These are phyloP conservation scores for Automeris io DNA, from an alignment of 2,888 invertebrate species.

Conservation along the genomic window DNA sequence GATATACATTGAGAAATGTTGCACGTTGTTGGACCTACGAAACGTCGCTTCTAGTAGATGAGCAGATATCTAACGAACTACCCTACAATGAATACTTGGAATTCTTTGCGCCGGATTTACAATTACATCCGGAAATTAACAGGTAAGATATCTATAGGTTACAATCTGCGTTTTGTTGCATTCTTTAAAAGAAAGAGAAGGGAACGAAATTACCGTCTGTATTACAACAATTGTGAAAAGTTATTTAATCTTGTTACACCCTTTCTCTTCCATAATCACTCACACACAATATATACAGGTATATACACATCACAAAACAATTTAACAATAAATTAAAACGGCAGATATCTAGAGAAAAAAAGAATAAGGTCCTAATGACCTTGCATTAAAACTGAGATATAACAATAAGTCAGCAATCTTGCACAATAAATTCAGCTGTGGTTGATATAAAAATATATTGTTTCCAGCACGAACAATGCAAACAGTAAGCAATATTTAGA, in stretches of 20 bases:
- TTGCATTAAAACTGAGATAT: neutral
- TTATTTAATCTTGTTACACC: no score
- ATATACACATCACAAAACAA: no score
- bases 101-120: constrained; percentile 98
- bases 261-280: no score
- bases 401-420: constrained; percentile 8
- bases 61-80: constrained; percentile 94
- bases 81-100: constrained; percentile 98
- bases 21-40: constrained; percentile 99
- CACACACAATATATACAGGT: no score
- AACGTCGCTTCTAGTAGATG: constrained; percentile 94
- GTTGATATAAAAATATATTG: neutral
- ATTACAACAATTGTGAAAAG: no score
- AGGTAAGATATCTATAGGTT: constrained; percentile 42
- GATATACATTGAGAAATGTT: constrained; percentile 96
- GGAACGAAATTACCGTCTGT: no score
- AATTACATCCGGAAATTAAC: constrained; percentile 94
- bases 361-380: neutral
- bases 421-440: neutral
- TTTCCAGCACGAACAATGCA: constrained; percentile 80
- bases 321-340: no score
- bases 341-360: no score
- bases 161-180: no score
- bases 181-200: no score
- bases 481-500: constrained; percentile 98